Base-by-base conservation (phyloP, 2,113 vertebrate species). In the Protobothrops mucrosquamatus region DNA sequence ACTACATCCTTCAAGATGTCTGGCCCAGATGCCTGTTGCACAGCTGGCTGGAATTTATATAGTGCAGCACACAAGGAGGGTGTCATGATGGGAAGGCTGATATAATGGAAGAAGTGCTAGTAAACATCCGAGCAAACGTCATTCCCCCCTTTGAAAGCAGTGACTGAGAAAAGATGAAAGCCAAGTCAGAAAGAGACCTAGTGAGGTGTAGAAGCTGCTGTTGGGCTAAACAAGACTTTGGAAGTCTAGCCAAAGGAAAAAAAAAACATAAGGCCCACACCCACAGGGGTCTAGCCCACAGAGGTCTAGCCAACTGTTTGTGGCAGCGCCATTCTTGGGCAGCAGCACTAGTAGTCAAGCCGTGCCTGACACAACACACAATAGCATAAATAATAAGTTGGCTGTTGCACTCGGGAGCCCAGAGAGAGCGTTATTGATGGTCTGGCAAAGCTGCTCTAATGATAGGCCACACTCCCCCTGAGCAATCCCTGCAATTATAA, bases 401-500 rank as follows among this genome's bases (percentile, higher is more conserved):
- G 91, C 91, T 88, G 91, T 87, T 88, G 86, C 26, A 51, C 24
- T 88, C 1, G 6, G 18, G 86, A 92, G 91, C 86, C 86, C 51
- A 88, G 91, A 87, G 91, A 92, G 91, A 29, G 51, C 86, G 51
- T 92, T 92, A 92, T 92, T 92, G 91, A 92, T 88, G 91, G 86
- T 39, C 91, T 92, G 91, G 91, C 91, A 88, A 52, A 54, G 91
- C 91, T 74, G 86, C 91, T 92, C 23, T 88, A 74, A 92, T 92
- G 91, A 92, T 87, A 92, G 86, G 91, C 91, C 86, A 74, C 87
- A 43, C 59, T 88, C 91, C 86, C 86, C 88, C 24, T 48, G 86
- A 92, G 91, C 86, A 43, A 88, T 92, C 91, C 91, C 86, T 43
- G 86, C 91, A 92, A 92, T 92, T 92, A 92, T 92, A 92, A 88